These are phyloP conservation scores for Chrysochloris asiatica DNA, from an alignment of 2,113 vertebrate genomes.

Conservation along the genomic window DNA sequence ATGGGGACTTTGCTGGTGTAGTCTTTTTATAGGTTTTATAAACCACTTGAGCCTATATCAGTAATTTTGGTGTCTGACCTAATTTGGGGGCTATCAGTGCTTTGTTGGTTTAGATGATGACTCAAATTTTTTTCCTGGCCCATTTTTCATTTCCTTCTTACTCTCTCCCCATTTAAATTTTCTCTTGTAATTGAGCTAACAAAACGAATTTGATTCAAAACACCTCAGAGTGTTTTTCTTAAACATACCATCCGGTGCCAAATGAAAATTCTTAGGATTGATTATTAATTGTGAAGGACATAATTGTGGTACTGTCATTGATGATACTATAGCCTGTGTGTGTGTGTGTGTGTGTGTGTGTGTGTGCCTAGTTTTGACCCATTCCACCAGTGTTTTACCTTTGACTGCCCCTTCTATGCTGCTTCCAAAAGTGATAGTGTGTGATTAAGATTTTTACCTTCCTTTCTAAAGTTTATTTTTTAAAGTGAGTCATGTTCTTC, in stretches of 20 bases:
- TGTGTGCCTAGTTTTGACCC: conserved; percentile 81
- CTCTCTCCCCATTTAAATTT: background rate
- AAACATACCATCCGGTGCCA: conserved; percentile 85
- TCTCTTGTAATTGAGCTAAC: conserved; percentile 77
- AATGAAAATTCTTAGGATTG: conserved; percentile 84
- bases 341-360: too few relatives aligned
- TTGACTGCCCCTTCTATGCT: conserved; percentile 66
- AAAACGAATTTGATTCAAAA: conserved; percentile 75
- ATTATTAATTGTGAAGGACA: conserved; percentile 79
- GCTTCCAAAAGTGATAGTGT: conserved; percentile 64
- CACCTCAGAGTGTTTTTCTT: conserved; percentile 78
- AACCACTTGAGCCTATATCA: conserved; percentile 89
- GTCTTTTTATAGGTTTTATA: conserved; percentile 91
- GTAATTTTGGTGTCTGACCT: conserved; percentile 84
- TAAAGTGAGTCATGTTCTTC: conserved; percentile 73
- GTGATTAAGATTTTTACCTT: conserved; percentile 60
- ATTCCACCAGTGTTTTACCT: conserved; percentile 62
- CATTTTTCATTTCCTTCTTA: conserved; percentile 56
- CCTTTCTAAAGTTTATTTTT: conserved; percentile 51
- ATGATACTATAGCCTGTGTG: conserved; percentile 78
- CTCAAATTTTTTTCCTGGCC: conserved; percentile 28
- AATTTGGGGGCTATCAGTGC: conserved; percentile 81
- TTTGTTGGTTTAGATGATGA: conserved; percentile 80
- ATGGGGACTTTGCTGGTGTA: conserved; percentile 86
- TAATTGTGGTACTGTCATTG: conserved; percentile 82